These are phyloP conservation scores for Pongo pygmaeus DNA, from an alignment of 2,113 vertebrate species.

Conservation along the genomic window DNA sequence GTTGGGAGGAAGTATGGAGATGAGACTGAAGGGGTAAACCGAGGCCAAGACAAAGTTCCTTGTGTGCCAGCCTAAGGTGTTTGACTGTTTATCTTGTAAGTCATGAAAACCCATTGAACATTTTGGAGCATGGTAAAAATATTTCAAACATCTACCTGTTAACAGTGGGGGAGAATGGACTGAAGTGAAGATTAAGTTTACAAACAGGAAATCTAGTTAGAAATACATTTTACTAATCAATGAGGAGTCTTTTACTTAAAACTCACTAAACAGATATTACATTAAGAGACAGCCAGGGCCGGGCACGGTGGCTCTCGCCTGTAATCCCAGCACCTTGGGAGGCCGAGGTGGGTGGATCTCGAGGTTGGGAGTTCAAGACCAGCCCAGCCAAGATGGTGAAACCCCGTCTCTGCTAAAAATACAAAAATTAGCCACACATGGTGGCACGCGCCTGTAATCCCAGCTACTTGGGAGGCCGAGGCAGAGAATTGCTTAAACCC, in stretches of 20 bases:
- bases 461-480: too few relatives aligned
- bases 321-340: too few relatives aligned
- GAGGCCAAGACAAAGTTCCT: background rate
- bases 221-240: conserved; percentile 12
- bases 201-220: background rate
- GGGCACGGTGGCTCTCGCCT: too few relatives aligned
- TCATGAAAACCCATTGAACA: background rate
- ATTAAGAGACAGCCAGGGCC: background rate
- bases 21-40: background rate
- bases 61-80: background rate
- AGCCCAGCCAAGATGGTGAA: too few relatives aligned
- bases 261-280: background rate
- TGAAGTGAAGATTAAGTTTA: background rate
- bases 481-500: too few relatives aligned
- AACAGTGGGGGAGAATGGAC: background rate
- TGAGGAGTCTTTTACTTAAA: conserved; percentile 2
- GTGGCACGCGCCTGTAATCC: too few relatives aligned
- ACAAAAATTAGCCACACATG: too few relatives aligned
- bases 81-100: background rate
- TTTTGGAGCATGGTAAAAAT: background rate
- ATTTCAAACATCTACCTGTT: background rate
- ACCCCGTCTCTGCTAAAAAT: too few relatives aligned
- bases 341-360: too few relatives aligned
- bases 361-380: too few relatives aligned
- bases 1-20: background rate